Evolutionary conservation across 1,140 invertebrate genomes (phyloP), one percentile per base, ranked within the genome.

Genomic region (Heterodera carotae): DNA sequence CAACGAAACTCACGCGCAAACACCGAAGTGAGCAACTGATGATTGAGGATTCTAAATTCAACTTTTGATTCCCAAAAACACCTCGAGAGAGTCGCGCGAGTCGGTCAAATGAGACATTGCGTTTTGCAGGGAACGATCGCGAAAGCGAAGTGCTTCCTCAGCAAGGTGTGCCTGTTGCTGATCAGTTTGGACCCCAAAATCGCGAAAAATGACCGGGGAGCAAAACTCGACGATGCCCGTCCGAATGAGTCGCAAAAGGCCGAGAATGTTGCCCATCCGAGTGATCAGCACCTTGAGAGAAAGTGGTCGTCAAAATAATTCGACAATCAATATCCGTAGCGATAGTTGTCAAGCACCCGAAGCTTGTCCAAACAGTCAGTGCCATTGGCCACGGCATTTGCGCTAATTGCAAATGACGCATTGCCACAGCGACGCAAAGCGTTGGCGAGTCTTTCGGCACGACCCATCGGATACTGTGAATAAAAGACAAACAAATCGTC

Each of bases 191-290:
- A 39, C 64, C 25, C 43, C 60, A 48, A 66, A 31, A 62, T 18
- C 25, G 12, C 29, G 76, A 25, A 43, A 33, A 36, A 68, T 77
- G n/a, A 76, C 27, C 29, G 94, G 93, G 0, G 94, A 93, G 83
- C 94, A 94, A 77, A 93, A 95, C 86, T 97, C 93, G 12, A 96
- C 90, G 18, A 94, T 94, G 6, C 96, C 97, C 5, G 95, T 96
- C 77, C 94, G 91, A 67, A 99, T 93, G 88, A 98, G 92, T 53
- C 97, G 90, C 1, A 99, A 93, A 88, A 97, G 98, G 8, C 96
- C 96, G 90, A 99, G 92, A 1, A 95, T 94, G 90, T 98, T 98
- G 18, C 96, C 92, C 92, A 85, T 87, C 64, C 85, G 71, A 36
- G 70, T 81, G 15, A 86, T 62, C 25, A 79, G 43, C 78, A 69